Evolutionary conservation across 2,888 invertebrate species (phyloP).

Genomic region (Sepioteuthis lessoniana): DNA sequence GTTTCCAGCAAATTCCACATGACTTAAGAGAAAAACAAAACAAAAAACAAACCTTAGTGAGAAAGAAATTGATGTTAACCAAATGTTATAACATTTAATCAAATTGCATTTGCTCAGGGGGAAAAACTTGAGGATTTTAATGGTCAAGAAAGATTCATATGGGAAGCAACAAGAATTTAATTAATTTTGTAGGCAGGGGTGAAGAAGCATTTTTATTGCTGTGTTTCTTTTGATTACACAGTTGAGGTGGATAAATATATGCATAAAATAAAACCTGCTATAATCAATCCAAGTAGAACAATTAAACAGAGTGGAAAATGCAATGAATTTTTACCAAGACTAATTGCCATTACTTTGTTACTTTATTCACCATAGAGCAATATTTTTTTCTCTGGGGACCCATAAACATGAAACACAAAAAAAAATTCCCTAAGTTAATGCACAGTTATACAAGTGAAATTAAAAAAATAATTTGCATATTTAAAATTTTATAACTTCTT

Average conservation of each 20-base stretch:
- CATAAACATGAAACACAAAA: neutral
- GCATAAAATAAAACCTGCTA: neutral
- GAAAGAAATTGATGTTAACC: constrained; percentile 8
- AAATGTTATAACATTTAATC: constrained; percentile 23
- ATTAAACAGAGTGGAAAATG: constrained; percentile 23
- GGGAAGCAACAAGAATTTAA: constrained; percentile 20
- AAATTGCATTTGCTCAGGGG: neutral
- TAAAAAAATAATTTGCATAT: too few species aligned
- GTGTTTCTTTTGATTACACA: neutral
- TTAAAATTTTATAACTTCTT: too few species aligned
- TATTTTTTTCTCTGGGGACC: neutral
- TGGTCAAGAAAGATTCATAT: constrained; percentile 19
- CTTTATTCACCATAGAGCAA: neutral
- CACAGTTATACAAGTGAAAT: neutral
- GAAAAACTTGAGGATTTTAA: neutral
- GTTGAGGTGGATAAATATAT: neutral
- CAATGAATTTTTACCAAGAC: neutral
- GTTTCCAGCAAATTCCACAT: neutral
- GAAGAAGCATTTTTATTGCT: neutral
- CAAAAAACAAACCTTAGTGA: neutral
- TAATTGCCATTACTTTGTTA: neutral
- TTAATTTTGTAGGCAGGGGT: neutral
- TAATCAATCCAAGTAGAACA: neutral
- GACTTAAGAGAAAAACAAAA: neutral
- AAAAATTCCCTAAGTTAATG: neutral